Percentiles rank a stretch among this genome's conserved stretches.
Evolutionary conservation across 2,888 invertebrate genomes (phyloP).

Genomic region (Drosophila macrothrix): DNA sequence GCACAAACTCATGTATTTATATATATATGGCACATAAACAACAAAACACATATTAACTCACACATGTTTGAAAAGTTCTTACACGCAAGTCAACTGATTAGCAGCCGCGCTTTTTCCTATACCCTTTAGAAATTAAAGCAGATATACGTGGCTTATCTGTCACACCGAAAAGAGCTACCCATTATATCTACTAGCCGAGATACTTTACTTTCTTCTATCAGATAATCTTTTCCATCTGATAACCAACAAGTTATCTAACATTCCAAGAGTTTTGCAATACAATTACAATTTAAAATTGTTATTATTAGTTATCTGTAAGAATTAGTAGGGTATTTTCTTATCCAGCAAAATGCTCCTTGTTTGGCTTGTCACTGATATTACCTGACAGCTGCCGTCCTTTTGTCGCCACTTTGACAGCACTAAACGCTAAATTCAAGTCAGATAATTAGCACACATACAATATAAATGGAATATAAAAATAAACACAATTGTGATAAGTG

Average conservation of each 20-base stretch:
- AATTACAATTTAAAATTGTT: not conserved
- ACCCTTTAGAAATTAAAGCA: constrained; percentile 12
- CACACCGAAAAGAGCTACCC: not conserved
- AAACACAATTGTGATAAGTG: constrained; percentile 48
- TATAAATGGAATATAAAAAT: constrained; percentile 24
- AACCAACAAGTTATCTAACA: not conserved
- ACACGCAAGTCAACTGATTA: constrained; percentile 39
- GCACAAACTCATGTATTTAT: not conserved
- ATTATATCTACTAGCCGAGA: not conserved
- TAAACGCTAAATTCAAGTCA: constrained; percentile 52
- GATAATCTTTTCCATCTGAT: not conserved
- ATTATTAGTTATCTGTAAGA: not conserved
- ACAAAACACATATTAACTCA: constrained; percentile 15
- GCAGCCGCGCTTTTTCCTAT: constrained; percentile 13
- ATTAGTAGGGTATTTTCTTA: constrained; percentile 2
- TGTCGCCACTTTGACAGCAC: constrained; percentile 64
- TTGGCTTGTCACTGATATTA: constrained; percentile 15
- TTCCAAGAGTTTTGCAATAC: not conserved
- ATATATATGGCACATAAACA: not conserved
- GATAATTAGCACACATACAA: constrained; percentile 65
- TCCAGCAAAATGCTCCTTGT: not conserved
- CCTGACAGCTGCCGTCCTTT: constrained; percentile 52
- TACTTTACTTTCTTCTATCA: not conserved
- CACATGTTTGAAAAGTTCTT: constrained; percentile 38
- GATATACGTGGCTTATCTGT: not conserved